Evolutionary conservation across 2,797 vertebrate genomes (phyloP), one percentile per base, ranked within the genome.

Genomic region (Phrynocephalus forsythii): DNA sequence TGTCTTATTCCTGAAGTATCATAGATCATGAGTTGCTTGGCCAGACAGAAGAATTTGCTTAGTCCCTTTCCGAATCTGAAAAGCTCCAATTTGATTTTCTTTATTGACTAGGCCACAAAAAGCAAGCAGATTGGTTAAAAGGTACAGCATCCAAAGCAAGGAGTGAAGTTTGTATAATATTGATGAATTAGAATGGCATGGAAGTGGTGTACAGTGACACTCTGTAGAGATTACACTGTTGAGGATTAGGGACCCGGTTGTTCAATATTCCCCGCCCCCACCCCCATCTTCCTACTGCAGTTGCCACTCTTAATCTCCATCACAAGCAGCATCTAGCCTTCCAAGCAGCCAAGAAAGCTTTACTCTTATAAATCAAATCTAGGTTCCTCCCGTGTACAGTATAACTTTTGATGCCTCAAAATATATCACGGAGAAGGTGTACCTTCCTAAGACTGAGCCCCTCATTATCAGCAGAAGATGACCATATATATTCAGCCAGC

Each of bases 281-380:
- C n/a, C n/a, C 7, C 73, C 1, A 22, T 63, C 50, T 48, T 48
- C 18, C 28, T 82, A 56, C 52, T 56, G 2, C 50, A 0, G 11
- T 1, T 5, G 67, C 30, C 0, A 0, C 56, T 28, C 0, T 15
- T 0, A 0, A 50, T 7, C 30, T 67, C 11, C 44, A 0, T 75
- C 0, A 0, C 22, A 22, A 30, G 0, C 82, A 60, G 69, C 15
- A 84, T 60, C 22, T 18, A 15, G 8, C 18, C 20, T n/a, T 30
- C 33, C 52, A 13, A 33, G 22, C 6, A 44, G 75, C 44, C 50
- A 85, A 8, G 3, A 52, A 68, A 11, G 18, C 20, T 48, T 66
- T 81, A 48, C 22, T 81, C n/a, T 82, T 66, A 73, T 26, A 73
- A 44, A 33, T 33, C n/a, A 33, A 15, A n/a, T 38, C 33, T 66